Evolutionary conservation across 2,113 vertebrate genomes (phyloP).

Genomic region (Daubentonia madagascariensis): DNA sequence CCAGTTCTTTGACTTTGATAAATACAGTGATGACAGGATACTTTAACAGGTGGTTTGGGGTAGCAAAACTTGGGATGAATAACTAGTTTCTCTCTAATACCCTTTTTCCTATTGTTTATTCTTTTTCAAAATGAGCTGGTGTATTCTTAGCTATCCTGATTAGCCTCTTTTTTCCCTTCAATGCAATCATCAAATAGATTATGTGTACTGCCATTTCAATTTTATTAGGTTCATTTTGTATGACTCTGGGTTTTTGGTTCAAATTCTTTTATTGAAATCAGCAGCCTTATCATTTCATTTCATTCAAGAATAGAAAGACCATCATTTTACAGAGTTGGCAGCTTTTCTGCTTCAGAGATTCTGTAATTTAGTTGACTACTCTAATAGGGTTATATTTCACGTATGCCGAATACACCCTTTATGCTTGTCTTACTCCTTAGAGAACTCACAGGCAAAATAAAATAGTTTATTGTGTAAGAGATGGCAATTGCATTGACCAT

Average conservation of each 20-base stretch:
- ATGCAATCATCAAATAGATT: constrained; percentile 51
- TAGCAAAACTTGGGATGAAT: neutral
- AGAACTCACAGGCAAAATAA: constrained; percentile 79
- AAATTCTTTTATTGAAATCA: constrained; percentile 72
- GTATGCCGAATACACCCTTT: constrained; percentile 76
- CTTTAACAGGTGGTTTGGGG: constrained; percentile 2
- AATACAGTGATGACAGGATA: neutral
- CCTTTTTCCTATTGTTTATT: neutral
- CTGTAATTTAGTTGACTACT: constrained; percentile 78
- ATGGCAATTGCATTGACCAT: constrained; percentile 76
- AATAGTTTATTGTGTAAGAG: constrained; percentile 78
- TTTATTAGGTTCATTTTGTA: constrained; percentile 68
- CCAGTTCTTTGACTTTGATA: neutral
- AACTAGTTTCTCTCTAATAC: neutral
- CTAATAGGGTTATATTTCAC: constrained; percentile 80
- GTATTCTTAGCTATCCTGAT: constrained; percentile 10
- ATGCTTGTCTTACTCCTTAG: constrained; percentile 76
- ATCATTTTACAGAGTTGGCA: constrained; percentile 75
- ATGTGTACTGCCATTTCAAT: constrained; percentile 50
- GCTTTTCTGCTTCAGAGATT: constrained; percentile 79
- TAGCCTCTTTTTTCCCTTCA: neutral
- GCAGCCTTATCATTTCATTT: constrained; percentile 67
- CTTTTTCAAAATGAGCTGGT: neutral
- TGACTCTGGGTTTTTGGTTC: constrained; percentile 65
- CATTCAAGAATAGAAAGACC: constrained; percentile 76